Base-by-base conservation (phyloP, 1,140 invertebrate species). In the Amyelois transitella region DNA sequence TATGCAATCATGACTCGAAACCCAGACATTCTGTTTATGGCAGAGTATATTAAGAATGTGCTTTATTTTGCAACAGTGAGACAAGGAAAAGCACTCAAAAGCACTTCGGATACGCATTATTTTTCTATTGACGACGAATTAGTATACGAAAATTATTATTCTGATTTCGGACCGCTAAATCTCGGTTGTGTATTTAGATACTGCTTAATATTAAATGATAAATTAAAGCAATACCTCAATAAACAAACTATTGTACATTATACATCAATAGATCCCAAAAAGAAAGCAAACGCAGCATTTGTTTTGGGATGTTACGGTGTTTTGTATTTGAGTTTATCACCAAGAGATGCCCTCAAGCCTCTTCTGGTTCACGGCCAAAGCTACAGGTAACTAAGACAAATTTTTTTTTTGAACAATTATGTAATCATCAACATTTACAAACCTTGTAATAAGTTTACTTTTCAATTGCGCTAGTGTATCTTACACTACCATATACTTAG, bases 111-210 rank as follows among this genome's bases (percentile, higher is more conserved):
- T 66, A 94, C 93, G 17, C 95, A 98, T 89, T 99, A 96, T 85
- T 98, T 99, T 76, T 93, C 90, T 72, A 94, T 98, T 53, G 97
- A 99, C 84, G 92, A 96, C 73, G 94, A 98, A 77, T 90, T 98
- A 43, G 89, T 96, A 1, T 99, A 99, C 89, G 96, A 98, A 90
- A 97, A 97, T 87, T 99, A 99, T 89, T 99, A 97, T 88, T 92
- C 93, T 43, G 98, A 99, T 86, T 99, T 99, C 90, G 98, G 98
- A 0, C 98, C 98, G 0, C 81, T 99, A 38, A 99, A 99, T 90
- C 90, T 99, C 63, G 95, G 96, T 20, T 97, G 97, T 93, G 88
- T 99, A 3, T 98, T 97, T 89, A 92, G 94, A 62, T 99, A 99
- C 82, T 99, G 97, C 87, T 92, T 92, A 70, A 96, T 96, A 86